Percentiles rank a stretch among this genome's conserved stretches.
Evolutionary conservation across 2,888 invertebrate genomes (phyloP).

Genomic region (Pseudococcus longispinus): DNA sequence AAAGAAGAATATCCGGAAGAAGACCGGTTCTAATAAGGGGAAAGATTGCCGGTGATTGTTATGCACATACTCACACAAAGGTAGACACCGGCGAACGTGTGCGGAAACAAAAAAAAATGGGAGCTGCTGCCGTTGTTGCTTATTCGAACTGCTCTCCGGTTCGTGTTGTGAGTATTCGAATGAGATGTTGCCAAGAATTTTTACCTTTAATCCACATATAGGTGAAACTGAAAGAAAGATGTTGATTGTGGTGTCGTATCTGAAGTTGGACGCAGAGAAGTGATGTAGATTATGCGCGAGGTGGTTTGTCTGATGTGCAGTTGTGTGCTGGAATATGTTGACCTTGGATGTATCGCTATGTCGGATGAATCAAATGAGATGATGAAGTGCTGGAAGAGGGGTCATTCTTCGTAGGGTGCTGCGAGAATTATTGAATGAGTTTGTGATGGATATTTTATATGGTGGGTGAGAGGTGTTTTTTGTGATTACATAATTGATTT

Average conservation of each 20-base stretch:
- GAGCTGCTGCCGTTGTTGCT: neutral
- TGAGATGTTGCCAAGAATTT: slow-evolving; percentile 28
- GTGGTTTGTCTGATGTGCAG: neutral
- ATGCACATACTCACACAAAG: neutral
- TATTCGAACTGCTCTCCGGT: neutral
- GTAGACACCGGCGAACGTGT: neutral
- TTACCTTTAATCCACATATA: neutral
- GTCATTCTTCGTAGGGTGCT: neutral
- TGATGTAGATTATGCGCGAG: neutral
- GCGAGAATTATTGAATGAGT: neutral
- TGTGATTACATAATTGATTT: neutral
- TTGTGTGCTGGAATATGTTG: neutral
- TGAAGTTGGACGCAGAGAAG: neutral
- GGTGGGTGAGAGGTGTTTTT: neutral
- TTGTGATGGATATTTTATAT: neutral
- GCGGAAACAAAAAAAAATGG: slow-evolving; percentile 19
- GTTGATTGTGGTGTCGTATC: neutral
- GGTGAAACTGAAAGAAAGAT: neutral
- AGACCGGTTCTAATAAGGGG: slow-evolving; percentile 36
- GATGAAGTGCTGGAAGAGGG: neutral
- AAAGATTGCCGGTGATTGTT: slow-evolving; percentile 7
- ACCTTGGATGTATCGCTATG: neutral
- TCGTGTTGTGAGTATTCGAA: neutral
- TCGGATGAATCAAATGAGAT: neutral
- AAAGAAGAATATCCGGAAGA: slow-evolving; percentile 36